Evolutionary conservation across 2,113 vertebrate genomes (phyloP), one percentile per base, ranked within the genome.

Genomic region (Anoura caudifer): DNA sequence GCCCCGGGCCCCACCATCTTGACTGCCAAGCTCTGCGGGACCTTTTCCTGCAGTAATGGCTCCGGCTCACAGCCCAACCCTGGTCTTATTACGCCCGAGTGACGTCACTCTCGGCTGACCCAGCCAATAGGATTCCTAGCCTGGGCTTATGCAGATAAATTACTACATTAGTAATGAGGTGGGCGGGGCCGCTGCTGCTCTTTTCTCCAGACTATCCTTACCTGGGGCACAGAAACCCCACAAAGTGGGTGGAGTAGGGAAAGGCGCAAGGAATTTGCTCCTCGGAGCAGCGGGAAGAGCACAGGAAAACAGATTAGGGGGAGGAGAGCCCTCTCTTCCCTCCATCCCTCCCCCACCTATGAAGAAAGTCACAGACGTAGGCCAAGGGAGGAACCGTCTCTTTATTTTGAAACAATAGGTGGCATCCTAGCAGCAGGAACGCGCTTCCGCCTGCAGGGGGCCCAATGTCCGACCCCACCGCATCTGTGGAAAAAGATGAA

Each of bases 321-420:
- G 38, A 43, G 16, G 61, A 61, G 33, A 19, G 3, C 16, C 41
- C 28, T 12, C 65, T 19, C 28, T 4, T 41, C 24, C 19, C 56
- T 31, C 26, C 31, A n/a, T 45, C n/a, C 36, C 54, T 17, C 54
- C 75, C 80, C 59, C 10, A n/a, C 50, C 89, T 13, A 56, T 33
- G 31, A 80, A 97, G 88, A 90, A 96, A 95, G 79, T 87, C 73
- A 43, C 75, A 95, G 70, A 72, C 95, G 9, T 91, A 97, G 69
- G 81, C 95, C 73, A 38, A 95, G 89, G 59, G 83, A 94, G 72
- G 96, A 94, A 89, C 43, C 28, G 8, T n/a, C 10, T 95, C 83
- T 98, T 98, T 98, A 98, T 98, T 98, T 96, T 80, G 67, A 96
- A 94, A 95, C 94, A 91, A 17, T 86, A 90, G 76, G 75, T 41